Conservation (phyloP, 2,113 vertebrate genomes). For the Erythrolamprus reginae region DNA sequence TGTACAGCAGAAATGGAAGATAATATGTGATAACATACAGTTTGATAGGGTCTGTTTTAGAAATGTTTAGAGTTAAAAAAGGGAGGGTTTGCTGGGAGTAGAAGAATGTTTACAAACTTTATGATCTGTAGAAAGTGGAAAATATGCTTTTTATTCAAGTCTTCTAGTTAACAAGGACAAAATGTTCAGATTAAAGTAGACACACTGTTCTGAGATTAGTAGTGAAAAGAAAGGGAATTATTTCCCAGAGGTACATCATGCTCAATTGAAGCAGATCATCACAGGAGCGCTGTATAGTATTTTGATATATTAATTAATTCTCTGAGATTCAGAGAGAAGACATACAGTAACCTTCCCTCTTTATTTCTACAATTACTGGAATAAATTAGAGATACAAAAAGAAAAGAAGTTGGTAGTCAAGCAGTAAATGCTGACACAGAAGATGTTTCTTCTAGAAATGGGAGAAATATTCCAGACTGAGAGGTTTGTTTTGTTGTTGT, state of each 20-base stretch:
- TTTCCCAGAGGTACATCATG: background rate
- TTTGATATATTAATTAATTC: background rate
- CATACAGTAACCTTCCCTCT: background rate
- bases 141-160: background rate
- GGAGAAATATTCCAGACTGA: background rate
- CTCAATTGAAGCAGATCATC: background rate
- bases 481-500: background rate
- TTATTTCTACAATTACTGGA: background rate
- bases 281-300: background rate
- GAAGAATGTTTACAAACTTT: background rate
- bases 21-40: background rate
- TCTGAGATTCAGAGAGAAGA: background rate
- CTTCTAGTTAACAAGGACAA: background rate
- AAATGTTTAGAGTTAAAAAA: background rate
- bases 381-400: background rate
- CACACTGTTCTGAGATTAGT: background rate
- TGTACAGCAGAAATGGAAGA: background rate
- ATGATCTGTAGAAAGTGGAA: background rate
- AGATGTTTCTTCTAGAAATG: background rate
- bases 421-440: background rate
- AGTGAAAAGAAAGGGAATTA: background rate
- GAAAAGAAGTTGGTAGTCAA: background rate
- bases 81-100: background rate
- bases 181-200: background rate
- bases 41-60: background rate